Conservation (phyloP, 2,888 invertebrate species). For the Leptopterna dolabrata region DNA sequence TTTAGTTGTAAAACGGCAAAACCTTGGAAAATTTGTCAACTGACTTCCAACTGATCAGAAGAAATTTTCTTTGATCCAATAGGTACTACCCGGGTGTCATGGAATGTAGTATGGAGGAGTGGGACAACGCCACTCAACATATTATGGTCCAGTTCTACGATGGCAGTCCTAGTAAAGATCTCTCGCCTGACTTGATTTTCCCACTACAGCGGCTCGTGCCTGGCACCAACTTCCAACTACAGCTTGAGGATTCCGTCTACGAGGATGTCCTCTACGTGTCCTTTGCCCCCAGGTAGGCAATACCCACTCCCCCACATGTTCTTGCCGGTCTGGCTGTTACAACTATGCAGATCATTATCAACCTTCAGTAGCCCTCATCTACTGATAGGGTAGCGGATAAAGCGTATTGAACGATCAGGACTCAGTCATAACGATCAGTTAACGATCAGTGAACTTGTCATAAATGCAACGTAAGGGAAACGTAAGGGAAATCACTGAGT, state of each 20-base stretch:
- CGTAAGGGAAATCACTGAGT: too few relatives aligned
- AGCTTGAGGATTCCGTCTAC: background rate
- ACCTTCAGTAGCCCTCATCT: too few relatives aligned
- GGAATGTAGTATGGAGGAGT: background rate
- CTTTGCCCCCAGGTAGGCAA: background rate
- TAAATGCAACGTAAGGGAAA: too few relatives aligned
- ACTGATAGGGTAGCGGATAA: too few relatives aligned
- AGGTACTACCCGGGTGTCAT: slow-evolving; percentile 21
- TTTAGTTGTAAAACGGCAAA: too few relatives aligned
- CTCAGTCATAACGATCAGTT: too few relatives aligned
- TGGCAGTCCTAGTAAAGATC: background rate
- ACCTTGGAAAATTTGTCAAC: too few relatives aligned
- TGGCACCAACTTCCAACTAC: background rate
- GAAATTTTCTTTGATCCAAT: background rate
- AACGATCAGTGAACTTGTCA: too few relatives aligned
- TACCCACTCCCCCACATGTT: background rate
- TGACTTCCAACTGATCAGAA: background rate
- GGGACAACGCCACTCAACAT: background rate
- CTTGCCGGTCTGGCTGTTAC: too few relatives aligned
- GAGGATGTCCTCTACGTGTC: background rate
- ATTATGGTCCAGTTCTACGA: background rate
- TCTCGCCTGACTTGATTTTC: background rate
- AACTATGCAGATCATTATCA: too few relatives aligned
- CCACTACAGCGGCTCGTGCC: background rate
- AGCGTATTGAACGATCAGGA: too few relatives aligned